Percentiles rank a stretch among this genome's conserved stretches.
Evolutionary conservation across 2,797 vertebrate genomes (phyloP).

Genomic region (Brotula barbata): DNA sequence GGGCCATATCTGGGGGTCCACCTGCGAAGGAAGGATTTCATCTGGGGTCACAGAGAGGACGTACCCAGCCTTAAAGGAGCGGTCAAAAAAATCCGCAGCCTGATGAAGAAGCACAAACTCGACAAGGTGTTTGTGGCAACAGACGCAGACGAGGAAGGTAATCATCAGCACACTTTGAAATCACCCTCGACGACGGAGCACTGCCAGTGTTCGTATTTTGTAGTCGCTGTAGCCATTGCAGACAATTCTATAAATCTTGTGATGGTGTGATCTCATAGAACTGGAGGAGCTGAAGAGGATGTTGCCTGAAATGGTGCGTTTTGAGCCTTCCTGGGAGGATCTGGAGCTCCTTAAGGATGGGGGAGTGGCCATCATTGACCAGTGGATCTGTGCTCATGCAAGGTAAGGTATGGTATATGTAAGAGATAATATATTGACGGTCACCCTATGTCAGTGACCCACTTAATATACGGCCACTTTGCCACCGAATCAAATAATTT

Average conservation of each 20-base stretch:
- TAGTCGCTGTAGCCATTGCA: not conserved
- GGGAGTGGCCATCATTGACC: slow-evolving; percentile 95
- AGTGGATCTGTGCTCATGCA: slow-evolving; percentile 96
- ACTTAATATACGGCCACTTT: too few species aligned
- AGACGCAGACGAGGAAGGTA: slow-evolving; percentile 88
- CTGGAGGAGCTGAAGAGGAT: slow-evolving; percentile 80
- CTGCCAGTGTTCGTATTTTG: not conserved
- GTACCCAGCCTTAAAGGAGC: slow-evolving; percentile 91
- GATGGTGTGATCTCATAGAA: slow-evolving; percentile 70
- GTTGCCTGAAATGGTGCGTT: slow-evolving; percentile 89
- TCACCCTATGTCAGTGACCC: too few species aligned
- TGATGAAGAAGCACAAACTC: slow-evolving; percentile 85
- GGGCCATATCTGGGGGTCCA: slow-evolving; percentile 92
- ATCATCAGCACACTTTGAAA: not conserved
- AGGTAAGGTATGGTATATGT: slow-evolving; percentile 74
- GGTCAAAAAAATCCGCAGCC: slow-evolving; percentile 84
- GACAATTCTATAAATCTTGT: not conserved
- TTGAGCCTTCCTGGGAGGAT: slow-evolving; percentile 86
- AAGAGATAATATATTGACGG: too few species aligned
- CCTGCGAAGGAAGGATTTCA: slow-evolving; percentile 92
- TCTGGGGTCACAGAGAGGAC: slow-evolving; percentile 96
- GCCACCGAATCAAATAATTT: too few species aligned
- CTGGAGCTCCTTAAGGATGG: slow-evolving; percentile 91
- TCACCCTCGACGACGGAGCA: not conserved
- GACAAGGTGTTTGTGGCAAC: slow-evolving; percentile 91